These are phyloP conservation scores for Halyomorpha halys DNA, from an alignment of 1,140 invertebrate species.

Conservation along the genomic window DNA sequence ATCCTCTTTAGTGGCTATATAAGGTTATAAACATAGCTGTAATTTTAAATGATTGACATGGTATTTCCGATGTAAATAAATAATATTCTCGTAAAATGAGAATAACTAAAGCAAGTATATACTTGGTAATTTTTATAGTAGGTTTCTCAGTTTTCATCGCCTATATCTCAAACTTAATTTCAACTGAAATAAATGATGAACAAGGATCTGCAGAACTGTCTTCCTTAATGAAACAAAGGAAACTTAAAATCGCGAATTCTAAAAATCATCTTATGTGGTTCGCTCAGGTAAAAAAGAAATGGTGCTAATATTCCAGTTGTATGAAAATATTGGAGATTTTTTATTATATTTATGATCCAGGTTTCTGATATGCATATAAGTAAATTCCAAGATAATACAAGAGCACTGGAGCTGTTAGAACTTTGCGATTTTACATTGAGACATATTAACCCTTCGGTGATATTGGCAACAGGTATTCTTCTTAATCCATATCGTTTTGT, in stretches of 20 bases:
- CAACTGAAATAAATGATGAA: background rate
- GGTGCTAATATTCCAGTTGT: background rate
- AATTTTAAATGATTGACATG: no score
- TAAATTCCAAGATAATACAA: slow-evolving; percentile 61
- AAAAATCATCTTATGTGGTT: slow-evolving; percentile 2
- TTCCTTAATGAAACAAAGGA: background rate
- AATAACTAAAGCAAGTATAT: slow-evolving; percentile 3
- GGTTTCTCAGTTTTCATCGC: background rate
- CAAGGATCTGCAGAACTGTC: background rate
- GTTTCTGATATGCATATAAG: slow-evolving; percentile 85
- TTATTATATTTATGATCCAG: slow-evolving; percentile 40
- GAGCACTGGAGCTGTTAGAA: slow-evolving; percentile 65
- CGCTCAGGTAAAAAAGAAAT: background rate
- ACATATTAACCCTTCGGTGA: slow-evolving; percentile 64
- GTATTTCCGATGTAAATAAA: background rate
- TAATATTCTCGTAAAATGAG: slow-evolving; percentile 6
- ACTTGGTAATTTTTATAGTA: background rate
- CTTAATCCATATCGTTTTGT: background rate
- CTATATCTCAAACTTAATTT: background rate
- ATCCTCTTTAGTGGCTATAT: no score
- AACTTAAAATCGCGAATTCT: background rate
- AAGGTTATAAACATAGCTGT: no score
- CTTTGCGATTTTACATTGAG: slow-evolving; percentile 69
- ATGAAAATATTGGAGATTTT: background rate
- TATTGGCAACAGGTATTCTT: slow-evolving; percentile 61